These are phyloP conservation scores for Laticauda laticaudata DNA, from an alignment of 2,113 vertebrate species.

Conservation along the genomic window DNA sequence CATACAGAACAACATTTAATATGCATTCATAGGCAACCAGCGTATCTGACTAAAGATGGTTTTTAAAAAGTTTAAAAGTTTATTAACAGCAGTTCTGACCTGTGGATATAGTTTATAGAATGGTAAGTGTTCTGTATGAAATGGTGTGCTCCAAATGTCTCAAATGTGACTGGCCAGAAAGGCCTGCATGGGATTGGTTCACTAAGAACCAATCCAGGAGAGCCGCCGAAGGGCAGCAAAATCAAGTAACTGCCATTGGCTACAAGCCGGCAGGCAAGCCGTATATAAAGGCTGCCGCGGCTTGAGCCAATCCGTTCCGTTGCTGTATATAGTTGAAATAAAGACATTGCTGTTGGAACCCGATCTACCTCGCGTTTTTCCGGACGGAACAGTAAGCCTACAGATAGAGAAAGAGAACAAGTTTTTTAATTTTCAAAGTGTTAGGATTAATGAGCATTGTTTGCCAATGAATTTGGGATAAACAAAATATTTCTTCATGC, in stretches of 20 bases:
- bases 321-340: no score
- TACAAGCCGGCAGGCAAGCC: no score
- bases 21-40: not conserved
- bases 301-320: no score
- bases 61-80: not conserved
- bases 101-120: not conserved
- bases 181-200: no score
- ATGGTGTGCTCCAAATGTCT: no score
- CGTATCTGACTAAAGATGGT: not conserved
- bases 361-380: no score
- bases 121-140: not conserved
- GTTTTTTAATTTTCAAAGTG: not conserved
- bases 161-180: no score
- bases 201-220: no score
- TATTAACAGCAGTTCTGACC: not conserved
- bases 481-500: not conserved
- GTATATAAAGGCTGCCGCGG: no score
- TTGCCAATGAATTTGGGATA: not conserved
- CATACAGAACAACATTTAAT: not conserved
- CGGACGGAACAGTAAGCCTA: not conserved
- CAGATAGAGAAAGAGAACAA: not conserved
- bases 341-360: no score
- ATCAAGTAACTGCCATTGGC: no score
- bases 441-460: not conserved
- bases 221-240: no score